Evolutionary conservation across 1,140 invertebrate species (phyloP).

Genomic region (Frieseomelitta varia): DNA sequence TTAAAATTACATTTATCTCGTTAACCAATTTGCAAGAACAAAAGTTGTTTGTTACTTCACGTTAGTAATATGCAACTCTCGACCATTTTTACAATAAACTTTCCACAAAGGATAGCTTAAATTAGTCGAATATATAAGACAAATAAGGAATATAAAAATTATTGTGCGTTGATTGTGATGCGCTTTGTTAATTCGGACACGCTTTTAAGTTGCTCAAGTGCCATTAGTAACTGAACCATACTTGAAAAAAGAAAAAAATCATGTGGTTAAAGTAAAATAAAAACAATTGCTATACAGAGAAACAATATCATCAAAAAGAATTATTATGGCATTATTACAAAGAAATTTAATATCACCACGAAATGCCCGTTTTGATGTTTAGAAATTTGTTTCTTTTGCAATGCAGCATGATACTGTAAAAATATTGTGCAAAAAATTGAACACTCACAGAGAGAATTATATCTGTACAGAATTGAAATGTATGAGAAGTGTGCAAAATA

Average conservation of each 20-base stretch:
- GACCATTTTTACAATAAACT: not conserved
- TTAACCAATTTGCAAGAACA: not conserved
- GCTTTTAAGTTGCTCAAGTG: not conserved
- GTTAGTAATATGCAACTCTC: not conserved
- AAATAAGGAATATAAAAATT: slow-evolving; percentile 9
- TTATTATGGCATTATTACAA: not conserved
- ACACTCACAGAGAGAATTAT: slow-evolving; percentile 27
- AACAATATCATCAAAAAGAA: not conserved
- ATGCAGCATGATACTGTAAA: not conserved
- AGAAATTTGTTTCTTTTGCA: not conserved
- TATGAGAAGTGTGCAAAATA: slow-evolving; percentile 15
- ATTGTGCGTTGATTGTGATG: not conserved
- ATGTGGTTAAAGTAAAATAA: not conserved
- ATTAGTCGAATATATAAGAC: not conserved
- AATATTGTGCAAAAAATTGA: slow-evolving; percentile 39
- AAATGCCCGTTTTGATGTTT: not conserved
- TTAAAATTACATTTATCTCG: slow-evolving; percentile 8
- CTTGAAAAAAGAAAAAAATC: not conserved
- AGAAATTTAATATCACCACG: not conserved
- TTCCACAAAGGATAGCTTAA: not conserved
- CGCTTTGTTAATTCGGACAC: not conserved
- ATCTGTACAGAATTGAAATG: slow-evolving; percentile 33
- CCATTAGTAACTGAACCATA: not conserved
- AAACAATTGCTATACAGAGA: not conserved
- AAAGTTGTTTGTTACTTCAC: not conserved